Conservation (phyloP, 2,888 invertebrate species). For the Thereva nobilitata region DNA sequence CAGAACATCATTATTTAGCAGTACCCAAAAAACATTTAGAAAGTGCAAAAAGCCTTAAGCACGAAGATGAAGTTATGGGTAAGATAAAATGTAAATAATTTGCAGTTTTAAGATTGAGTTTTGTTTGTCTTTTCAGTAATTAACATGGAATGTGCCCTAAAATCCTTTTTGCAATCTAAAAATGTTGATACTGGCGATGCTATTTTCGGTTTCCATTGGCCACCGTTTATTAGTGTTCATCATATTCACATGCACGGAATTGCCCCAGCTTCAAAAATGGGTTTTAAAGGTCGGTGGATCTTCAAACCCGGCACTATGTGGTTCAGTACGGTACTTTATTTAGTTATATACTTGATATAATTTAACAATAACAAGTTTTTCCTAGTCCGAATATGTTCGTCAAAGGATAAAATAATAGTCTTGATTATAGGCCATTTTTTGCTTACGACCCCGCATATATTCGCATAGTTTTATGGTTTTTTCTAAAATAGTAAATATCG, state of each 20-base stretch:
- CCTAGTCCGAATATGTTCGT: conserved; percentile 9
- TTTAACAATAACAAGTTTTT: conserved; percentile 1
- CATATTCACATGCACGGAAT: conserved; percentile 89
- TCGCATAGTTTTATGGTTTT: too few species aligned
- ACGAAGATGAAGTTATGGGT: conserved; percentile 72
- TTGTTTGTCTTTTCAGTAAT: conserved; percentile 62
- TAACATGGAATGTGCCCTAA: conserved; percentile 64
- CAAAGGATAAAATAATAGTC: conserved; percentile 11
- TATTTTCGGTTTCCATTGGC: conserved; percentile 85
- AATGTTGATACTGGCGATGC: conserved; percentile 59
- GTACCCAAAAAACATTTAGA: conserved; percentile 77
- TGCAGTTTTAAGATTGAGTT: neutral
- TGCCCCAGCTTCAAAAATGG: conserved; percentile 76
- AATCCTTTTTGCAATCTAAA: conserved; percentile 59
- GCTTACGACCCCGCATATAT: too few species aligned
- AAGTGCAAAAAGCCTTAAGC: conserved; percentile 70
- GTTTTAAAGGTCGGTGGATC: conserved; percentile 65
- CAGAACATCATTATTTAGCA: conserved; percentile 77
- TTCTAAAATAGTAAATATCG: too few species aligned
- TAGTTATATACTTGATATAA: conserved; percentile 54
- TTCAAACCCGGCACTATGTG: conserved; percentile 77
- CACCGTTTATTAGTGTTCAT: conserved; percentile 80
- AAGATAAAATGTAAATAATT: conserved; percentile 51
- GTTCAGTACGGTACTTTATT: conserved; percentile 72
- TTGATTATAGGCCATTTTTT: neutral